Evolutionary conservation across 2,113 vertebrate genomes (phyloP).

Genomic region (Chionodraco myersi): DNA sequence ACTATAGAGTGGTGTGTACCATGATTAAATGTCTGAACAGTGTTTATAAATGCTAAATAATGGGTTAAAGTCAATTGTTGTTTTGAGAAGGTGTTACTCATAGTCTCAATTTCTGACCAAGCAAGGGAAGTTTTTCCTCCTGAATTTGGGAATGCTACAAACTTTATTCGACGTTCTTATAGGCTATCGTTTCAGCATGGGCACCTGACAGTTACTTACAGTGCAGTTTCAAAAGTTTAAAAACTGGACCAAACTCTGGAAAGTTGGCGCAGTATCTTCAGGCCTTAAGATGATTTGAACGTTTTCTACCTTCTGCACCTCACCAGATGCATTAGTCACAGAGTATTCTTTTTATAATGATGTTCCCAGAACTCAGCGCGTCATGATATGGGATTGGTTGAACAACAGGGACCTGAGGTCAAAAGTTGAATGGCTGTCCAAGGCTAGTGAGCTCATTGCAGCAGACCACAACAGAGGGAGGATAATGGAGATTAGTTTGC

Average conservation of each 20-base stretch:
- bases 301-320: not conserved
- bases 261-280: not conserved
- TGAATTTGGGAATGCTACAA: not conserved
- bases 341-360: not conserved
- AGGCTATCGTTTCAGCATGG: not conserved
- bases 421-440: slow-evolving; percentile 6
- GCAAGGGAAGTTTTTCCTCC: not conserved
- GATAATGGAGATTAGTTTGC: slow-evolving; percentile 34
- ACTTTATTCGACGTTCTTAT: not conserved
- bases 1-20: not conserved
- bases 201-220: not conserved
- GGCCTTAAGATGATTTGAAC: not conserved
- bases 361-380: not conserved
- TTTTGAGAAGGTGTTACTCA: not conserved
- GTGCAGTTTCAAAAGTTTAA: not conserved
- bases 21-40: not conserved
- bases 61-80: not conserved
- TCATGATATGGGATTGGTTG: not conserved
- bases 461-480: not conserved
- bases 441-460: slow-evolving; percentile 10
- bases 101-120: too few species aligned
- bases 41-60: slow-evolving; percentile 1
- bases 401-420: slow-evolving; percentile 2
- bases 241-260: not conserved
- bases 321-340: not conserved